Conservation (phyloP, 2,888 invertebrate genomes). For the Drosophila differens region DNA sequence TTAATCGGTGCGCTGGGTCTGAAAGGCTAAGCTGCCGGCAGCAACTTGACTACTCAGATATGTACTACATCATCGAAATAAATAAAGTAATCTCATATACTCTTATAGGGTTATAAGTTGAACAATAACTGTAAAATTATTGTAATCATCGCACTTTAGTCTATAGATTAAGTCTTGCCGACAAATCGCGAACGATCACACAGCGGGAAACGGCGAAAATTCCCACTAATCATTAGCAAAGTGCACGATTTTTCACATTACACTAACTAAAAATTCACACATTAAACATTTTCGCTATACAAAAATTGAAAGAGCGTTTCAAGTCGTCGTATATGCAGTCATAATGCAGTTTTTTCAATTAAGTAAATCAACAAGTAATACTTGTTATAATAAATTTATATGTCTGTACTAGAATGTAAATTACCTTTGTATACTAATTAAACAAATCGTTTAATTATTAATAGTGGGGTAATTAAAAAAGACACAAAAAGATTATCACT, state of each 20-base stretch:
- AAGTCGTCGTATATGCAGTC: conserved; percentile 5
- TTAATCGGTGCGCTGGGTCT: conserved; percentile 43
- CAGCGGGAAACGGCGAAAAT: conserved; percentile 1
- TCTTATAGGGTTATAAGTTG: conserved; percentile 41
- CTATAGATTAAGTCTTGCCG: conserved; percentile 15
- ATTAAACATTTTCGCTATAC: conserved; percentile 15
- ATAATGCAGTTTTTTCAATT: not conserved
- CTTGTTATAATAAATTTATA: not conserved
- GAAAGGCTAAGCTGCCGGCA: not conserved
- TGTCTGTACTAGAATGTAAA: not conserved
- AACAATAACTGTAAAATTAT: conserved; percentile 29
- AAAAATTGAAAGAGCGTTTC: conserved; percentile 5
- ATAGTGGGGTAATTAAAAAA: not conserved
- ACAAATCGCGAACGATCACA: not conserved
- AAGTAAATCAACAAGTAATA: not conserved
- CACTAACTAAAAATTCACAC: conserved; percentile 34
- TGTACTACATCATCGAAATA: conserved; percentile 28
- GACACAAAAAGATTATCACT: not conserved
- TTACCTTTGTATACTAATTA: not conserved
- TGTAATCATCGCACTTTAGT: conserved; percentile 38
- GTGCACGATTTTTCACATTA: conserved; percentile 23
- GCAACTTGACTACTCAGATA: conserved; percentile 1
- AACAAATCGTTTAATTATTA: not conserved
- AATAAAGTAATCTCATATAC: conserved; percentile 61
- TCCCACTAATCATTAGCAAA: conserved; percentile 30